Conservation (phyloP, 2,888 invertebrate species). For the Emmelina monodactyla region DNA sequence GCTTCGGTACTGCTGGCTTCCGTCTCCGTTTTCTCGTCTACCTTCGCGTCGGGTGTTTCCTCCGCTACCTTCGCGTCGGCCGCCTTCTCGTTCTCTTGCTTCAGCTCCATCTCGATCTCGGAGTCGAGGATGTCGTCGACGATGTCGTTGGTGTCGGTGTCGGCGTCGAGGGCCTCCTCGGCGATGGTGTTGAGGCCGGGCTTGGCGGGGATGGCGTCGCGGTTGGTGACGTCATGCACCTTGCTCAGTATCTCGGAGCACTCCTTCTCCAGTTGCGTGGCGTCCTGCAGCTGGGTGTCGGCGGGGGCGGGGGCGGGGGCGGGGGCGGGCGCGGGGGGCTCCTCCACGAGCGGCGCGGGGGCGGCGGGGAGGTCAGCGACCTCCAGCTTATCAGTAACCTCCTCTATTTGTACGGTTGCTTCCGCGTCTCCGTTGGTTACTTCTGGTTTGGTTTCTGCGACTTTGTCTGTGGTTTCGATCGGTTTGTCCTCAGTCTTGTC, state of each 20-base stretch:
- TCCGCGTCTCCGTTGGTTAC: conserved; percentile 17
- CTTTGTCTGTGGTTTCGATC: conserved; percentile 31
- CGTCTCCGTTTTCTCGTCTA: conserved; percentile 14
- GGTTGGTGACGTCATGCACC: conserved; percentile 45
- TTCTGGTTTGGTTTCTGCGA: conserved; percentile 19
- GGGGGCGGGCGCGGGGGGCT: conserved; percentile 22
- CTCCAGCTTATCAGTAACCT: conserved; percentile 35
- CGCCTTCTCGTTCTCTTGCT: conserved; percentile 17
- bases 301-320: conserved; percentile 31
- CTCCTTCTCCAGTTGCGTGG: conserved; percentile 52
- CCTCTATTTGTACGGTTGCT: conserved; percentile 34
- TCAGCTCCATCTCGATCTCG: conserved; percentile 43
- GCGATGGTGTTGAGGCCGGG: conserved; percentile 41
- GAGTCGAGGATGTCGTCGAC: conserved; percentile 48
- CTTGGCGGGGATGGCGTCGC: conserved; percentile 45
- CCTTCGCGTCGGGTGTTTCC: conserved; percentile 10
- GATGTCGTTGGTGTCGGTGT: conserved; percentile 42
- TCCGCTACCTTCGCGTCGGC: conserved; percentile 6
- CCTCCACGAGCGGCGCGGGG: conserved; percentile 42
- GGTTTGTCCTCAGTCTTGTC: conserved; percentile 32
- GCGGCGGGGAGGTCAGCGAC: conserved; percentile 36
- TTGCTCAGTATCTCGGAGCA: conserved; percentile 57
- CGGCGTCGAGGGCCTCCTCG: conserved; percentile 47
- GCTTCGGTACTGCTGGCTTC: conserved; percentile 17
- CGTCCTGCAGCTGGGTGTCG: conserved; percentile 44